These are phyloP conservation scores for Acropora yongei DNA, from an alignment of 64 coral and sea anemone genomes.

Conservation along the genomic window DNA sequence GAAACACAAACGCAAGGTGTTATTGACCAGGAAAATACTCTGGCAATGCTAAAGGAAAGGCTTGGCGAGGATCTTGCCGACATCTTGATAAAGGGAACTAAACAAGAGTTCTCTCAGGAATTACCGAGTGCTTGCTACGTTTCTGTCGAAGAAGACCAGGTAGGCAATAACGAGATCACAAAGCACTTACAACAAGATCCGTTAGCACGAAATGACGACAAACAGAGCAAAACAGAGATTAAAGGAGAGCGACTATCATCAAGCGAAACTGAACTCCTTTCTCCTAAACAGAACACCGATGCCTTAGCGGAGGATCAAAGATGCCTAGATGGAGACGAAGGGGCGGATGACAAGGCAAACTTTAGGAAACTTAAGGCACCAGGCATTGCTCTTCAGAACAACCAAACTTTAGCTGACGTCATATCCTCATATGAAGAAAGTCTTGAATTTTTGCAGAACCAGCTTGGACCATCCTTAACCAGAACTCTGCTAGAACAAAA, in stretches of 20 bases:
- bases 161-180: no score
- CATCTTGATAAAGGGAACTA: slow-evolving; percentile 33
- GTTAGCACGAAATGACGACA: background rate
- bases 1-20: slow-evolving; percentile 10
- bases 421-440: slow-evolving; percentile 64
- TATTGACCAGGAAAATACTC: background rate
- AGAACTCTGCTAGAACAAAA: background rate
- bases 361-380: slow-evolving; percentile 24
- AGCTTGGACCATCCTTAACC: slow-evolving; percentile 47
- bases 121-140: background rate
- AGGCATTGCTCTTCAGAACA: slow-evolving; percentile 34
- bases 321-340: background rate
- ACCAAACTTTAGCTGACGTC: slow-evolving; percentile 55
- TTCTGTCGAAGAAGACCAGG: background rate
- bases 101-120: background rate
- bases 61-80: slow-evolving; percentile 59
- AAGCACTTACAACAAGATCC: background rate
- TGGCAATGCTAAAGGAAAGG: slow-evolving; percentile 30
- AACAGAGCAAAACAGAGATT: background rate
- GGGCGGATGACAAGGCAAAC: background rate
- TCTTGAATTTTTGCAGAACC: slow-evolving; percentile 28
- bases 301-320: background rate
- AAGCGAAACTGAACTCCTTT: background rate
- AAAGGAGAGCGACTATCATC: background rate
- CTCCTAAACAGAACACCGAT: background rate